phyloP scores from a whole-genome alignment of 1,140 invertebrate genomes.

The Cherax quadricarinatus region DNA sequence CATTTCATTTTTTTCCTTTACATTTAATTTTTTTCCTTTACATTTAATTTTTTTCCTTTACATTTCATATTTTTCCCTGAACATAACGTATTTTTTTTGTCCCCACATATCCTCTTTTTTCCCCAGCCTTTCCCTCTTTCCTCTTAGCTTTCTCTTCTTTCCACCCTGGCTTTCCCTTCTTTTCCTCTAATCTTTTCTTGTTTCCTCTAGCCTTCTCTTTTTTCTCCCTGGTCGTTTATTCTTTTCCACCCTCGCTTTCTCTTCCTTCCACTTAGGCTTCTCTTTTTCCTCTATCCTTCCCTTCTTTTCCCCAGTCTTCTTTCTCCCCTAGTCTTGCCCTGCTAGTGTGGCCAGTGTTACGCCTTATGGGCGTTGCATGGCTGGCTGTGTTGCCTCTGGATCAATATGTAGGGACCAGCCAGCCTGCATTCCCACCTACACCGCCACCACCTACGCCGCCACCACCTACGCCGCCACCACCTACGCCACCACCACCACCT shows the following conservation, averaged over 20 bases:
- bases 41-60: no score
- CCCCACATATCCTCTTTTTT: no score
- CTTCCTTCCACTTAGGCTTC: neutral
- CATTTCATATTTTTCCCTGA: no score
- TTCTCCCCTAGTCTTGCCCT: neutral
- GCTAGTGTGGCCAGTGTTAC: neutral
- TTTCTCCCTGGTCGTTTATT: no score
- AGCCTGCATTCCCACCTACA: conserved; percentile 15
- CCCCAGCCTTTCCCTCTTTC: no score
- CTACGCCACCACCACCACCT: neutral
- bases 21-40: no score
- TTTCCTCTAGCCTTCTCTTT: no score
- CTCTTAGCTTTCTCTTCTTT: no score
- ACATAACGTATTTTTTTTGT: no score
- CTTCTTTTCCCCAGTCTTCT: neutral
- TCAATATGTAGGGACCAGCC: conserved; percentile 39
- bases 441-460: conserved; percentile 9
- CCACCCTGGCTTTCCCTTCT: no score
- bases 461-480: neutral
- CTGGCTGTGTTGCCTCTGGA: neutral
- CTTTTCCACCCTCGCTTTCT: neutral
- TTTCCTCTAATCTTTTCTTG: no score
- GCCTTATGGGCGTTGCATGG: conserved; percentile 23
- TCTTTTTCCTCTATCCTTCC: neutral
- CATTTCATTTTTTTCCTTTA: no score